Evolutionary conservation across 2,888 invertebrate genomes (phyloP), one percentile per base, ranked within the genome.

Genomic region (Orchesellides sinensis): DNA sequence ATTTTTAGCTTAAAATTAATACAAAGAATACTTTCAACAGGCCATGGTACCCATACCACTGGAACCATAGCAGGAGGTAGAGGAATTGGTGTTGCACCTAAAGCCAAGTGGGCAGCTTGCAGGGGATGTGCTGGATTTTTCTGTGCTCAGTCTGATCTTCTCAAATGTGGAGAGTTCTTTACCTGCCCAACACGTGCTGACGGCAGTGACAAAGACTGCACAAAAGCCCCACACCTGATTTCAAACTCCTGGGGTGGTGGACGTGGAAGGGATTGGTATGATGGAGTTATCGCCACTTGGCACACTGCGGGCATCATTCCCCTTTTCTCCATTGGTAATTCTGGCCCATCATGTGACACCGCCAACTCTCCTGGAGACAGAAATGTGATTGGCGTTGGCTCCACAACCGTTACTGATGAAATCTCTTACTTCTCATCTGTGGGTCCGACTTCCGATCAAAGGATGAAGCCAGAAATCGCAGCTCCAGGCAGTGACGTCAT

Each of bases 141-240:
- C 8, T 83, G 83, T 27, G n/a, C 40, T 5, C 68, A 83, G 40
- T n/a, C 0, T 1, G 52, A 78, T 23, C 63, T 83, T 8, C 17
- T 78, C 0, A 45, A 32, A 14, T 83, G 83, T 45, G 83, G 49
- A 0, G 21, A 83, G 45, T 83, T 78, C 40, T 49, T 83, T 14
- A 10, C 35, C 12, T 74, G 74, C 19, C 74, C 74, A 6, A 61
- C 61, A n/a, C 73, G 27, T 1, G 32, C 74, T 2, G 45, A 81
- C 8, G 81, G 78, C 0, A 10, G 70, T 14, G 25, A 29, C 1
- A n/a, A 21, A 3, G 81, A 79, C 27, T 85, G 84, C 21, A 27
- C n/a, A 45, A 56, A 72, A 17, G 84, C 83, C 19, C 84, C 85
- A 6, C 10, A 59, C 12, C 21, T 80, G 17, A 77, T 84, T 25